Evolutionary conservation across 2,888 invertebrate species (phyloP), one percentile per base, ranked within the genome.

Genomic region (Caenorhabditis sp.): DNA sequence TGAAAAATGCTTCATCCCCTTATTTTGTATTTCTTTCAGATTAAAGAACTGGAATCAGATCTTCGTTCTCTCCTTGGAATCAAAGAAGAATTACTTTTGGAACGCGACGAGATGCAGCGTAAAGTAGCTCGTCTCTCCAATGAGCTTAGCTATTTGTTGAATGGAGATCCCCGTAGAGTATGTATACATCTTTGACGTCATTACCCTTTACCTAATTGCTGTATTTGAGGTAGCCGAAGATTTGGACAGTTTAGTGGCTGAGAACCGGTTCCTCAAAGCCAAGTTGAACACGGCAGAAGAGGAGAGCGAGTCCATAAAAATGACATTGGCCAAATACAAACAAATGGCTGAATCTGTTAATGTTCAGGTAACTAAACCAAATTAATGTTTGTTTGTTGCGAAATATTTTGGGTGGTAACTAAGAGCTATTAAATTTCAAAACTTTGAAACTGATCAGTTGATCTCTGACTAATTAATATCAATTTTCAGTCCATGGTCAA

Each of bases 251-350:
- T 69, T 88, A 20, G 62, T 88, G 60, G 88, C 88, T 1, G 88
- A 88, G 60, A 88, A 88, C 69, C 83, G 88, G 55, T 93, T 92
- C 92, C 93, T 96, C 64, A 95, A 95, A 92, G 96, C 86, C 15
- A 84, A 85, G 56, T 71, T 87, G 51, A 84, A 84, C 61, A 83
- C 81, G 28, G 86, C 87, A 24, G 81, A 95, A 90, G 95, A 95
- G 88, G 96, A 96, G 92, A 84, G 84, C 20, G 85, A 87, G 51
- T 76, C 67, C 37, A 87, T 87, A 71, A 87, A 87, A 65, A 84
- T 79, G 28, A 86, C 84, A 13, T 77, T 87, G 44, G 85, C 83
- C n/a, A 87, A 87, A 60, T 87, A 86, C 61, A 72, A 83, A 37
- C 53, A 70, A 11, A 84, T 86, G 77, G 85, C 85, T 1, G 87